Conservation (phyloP, 2,113 vertebrate species). For the Equus przewalskii region DNA sequence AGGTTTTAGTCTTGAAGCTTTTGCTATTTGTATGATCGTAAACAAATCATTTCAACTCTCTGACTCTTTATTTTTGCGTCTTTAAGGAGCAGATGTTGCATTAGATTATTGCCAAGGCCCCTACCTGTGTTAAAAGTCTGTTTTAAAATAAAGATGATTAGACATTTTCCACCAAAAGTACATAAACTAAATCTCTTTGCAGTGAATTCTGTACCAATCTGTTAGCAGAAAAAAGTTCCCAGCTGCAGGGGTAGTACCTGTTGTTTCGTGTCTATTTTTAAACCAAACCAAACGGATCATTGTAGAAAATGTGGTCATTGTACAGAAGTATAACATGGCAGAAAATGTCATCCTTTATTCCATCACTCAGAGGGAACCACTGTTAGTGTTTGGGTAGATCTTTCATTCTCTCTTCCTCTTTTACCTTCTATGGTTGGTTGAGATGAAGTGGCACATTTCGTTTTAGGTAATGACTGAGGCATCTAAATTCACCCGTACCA, state of each 20-base stretch:
- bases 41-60: conserved; percentile 38
- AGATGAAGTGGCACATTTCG: conserved; percentile 39
- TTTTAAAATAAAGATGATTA: conserved; percentile 57
- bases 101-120: background rate
- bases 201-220: conserved; percentile 1
- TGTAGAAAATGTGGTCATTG: background rate
- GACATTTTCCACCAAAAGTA: background rate
- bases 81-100: conserved; percentile 35
- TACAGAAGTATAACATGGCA: background rate
- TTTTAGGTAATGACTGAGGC: background rate
- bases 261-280: conserved; percentile 54
- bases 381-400: background rate
- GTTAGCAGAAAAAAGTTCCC: conserved; percentile 45
- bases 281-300: conserved; percentile 1
- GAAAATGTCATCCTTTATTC: conserved; percentile 28
- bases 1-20: background rate
- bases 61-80: conserved; percentile 21
- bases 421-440: conserved; percentile 16
- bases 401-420: conserved; percentile 56
- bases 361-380: background rate
- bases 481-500: background rate
- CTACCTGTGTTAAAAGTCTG: background rate
- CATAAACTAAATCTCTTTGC: background rate
- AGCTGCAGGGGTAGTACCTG: background rate
- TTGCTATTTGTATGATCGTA: conserved; percentile 37